A percentile compares a stretch with the other conserved stretches of the same genome.
Evolutionary conservation across 2,888 invertebrate species (phyloP).

Genomic region (Drosophila trichaetosa): DNA sequence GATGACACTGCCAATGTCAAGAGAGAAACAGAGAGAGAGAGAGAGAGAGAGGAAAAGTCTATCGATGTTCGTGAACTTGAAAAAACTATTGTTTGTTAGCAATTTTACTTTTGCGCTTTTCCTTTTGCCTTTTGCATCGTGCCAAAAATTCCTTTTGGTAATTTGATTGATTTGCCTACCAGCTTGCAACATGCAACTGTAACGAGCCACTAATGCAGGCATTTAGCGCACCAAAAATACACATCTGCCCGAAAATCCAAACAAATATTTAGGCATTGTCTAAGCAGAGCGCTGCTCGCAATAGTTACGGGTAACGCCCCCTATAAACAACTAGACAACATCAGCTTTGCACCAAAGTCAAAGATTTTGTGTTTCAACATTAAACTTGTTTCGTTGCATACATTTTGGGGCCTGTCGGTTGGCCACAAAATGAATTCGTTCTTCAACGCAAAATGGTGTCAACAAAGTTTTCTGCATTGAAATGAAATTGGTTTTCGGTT

Average conservation of each 20-base stretch:
- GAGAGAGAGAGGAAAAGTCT: constrained; percentile 18
- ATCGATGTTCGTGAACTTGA: constrained; percentile 66
- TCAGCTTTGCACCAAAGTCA: constrained; percentile 3
- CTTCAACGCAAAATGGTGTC: constrained; percentile 42
- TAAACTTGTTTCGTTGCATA: constrained; percentile 32
- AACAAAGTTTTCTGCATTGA: constrained; percentile 49
- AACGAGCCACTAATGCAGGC: constrained; percentile 77
- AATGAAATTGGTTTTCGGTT: constrained; percentile 35
- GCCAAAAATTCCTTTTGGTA: constrained; percentile 61
- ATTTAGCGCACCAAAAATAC: constrained; percentile 66
- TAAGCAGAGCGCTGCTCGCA: constrained; percentile 17
- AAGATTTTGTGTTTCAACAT: constrained; percentile 15
- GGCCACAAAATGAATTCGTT: constrained; percentile 54
- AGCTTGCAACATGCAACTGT: constrained; percentile 70
- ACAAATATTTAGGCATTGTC: constrained; percentile 7
- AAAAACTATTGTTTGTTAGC: constrained; percentile 43
- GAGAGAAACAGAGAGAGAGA: constrained; percentile 1
- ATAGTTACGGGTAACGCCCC: constrained; percentile 32
- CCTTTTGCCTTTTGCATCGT: constrained; percentile 30
- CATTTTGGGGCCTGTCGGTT: constrained; percentile 38
- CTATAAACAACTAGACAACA: constrained; percentile 41
- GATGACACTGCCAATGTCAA: constrained; percentile 44
- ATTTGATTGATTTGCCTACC: constrained; percentile 76
- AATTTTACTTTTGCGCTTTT: constrained; percentile 27
- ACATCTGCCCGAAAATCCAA: constrained; percentile 2